These are phyloP conservation scores for Hippolais icterina DNA, from an alignment of 2,113 vertebrate genomes.

Conservation along the genomic window DNA sequence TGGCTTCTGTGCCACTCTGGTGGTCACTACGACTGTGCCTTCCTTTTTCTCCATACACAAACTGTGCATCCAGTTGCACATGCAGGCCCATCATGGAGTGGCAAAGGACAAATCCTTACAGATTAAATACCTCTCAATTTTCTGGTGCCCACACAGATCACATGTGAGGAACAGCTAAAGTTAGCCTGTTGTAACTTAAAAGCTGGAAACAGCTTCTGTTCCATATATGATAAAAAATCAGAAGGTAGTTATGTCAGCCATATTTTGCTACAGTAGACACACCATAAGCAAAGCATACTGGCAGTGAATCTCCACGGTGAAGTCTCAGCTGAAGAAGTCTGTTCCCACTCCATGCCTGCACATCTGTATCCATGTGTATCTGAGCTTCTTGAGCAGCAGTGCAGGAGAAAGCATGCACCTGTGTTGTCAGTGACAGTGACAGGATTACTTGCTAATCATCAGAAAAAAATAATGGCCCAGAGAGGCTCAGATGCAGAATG, in stretches of 20 bases:
- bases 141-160: neutral
- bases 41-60: neutral
- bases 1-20: neutral
- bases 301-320: neutral
- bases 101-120: neutral
- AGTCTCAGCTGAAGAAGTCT: neutral
- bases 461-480: neutral
- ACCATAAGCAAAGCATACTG: neutral
- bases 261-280: neutral
- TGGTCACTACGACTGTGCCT: neutral
- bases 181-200: neutral
- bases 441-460: neutral
- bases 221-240: neutral
- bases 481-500: neutral
- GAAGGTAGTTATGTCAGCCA: neutral
- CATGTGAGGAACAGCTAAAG: neutral
- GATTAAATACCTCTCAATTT: neutral
- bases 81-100: neutral
- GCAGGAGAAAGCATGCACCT: neutral
- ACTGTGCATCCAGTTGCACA: fast-evolving
- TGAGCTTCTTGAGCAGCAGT: neutral
- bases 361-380: neutral
- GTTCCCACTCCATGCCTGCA: neutral
- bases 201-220: neutral
- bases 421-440: neutral